phyloP scores from a whole-genome alignment of 2,888 invertebrate genomes.

The Chymomyza amoena region DNA sequence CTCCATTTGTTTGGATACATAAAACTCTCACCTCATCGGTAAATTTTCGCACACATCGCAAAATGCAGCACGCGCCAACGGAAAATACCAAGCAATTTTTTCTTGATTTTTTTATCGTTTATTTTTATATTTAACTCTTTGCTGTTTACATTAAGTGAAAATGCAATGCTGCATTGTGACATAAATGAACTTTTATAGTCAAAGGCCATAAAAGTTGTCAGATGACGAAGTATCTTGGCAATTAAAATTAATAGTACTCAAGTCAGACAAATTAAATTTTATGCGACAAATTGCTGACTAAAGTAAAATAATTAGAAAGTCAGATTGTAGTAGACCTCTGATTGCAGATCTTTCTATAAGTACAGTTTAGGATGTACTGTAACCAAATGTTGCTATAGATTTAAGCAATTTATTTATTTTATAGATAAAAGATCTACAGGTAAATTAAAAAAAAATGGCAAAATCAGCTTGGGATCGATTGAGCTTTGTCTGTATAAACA shows the following conservation, averaged over 20 bases:
- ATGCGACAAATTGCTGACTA: slow-evolving; percentile 38
- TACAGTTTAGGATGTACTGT: too few relatives aligned
- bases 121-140: not conserved
- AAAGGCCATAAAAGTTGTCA: slow-evolving; percentile 29
- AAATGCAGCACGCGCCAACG: slow-evolving; percentile 14
- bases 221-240: slow-evolving; percentile 7
- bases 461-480: too few relatives aligned
- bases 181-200: slow-evolving; percentile 33
- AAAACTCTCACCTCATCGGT: slow-evolving; percentile 49
- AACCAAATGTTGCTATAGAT: too few relatives aligned
- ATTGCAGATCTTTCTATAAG: too few relatives aligned
- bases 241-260: slow-evolving; percentile 11
- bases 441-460: too few relatives aligned
- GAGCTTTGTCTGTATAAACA: too few relatives aligned
- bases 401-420: too few relatives aligned
- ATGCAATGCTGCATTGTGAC: slow-evolving; percentile 21
- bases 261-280: slow-evolving; percentile 32
- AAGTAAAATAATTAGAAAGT: slow-evolving; percentile 12
- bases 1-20: not conserved
- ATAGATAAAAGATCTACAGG: too few relatives aligned
- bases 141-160: slow-evolving; percentile 57
- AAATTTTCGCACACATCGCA: slow-evolving; percentile 15
- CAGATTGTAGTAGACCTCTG: not conserved
- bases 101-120: not conserved
- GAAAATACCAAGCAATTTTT: slow-evolving; percentile 28